These are phyloP conservation scores for Lasioglossum malachurum DNA, from an alignment of 2,888 invertebrate species.

Conservation along the genomic window DNA sequence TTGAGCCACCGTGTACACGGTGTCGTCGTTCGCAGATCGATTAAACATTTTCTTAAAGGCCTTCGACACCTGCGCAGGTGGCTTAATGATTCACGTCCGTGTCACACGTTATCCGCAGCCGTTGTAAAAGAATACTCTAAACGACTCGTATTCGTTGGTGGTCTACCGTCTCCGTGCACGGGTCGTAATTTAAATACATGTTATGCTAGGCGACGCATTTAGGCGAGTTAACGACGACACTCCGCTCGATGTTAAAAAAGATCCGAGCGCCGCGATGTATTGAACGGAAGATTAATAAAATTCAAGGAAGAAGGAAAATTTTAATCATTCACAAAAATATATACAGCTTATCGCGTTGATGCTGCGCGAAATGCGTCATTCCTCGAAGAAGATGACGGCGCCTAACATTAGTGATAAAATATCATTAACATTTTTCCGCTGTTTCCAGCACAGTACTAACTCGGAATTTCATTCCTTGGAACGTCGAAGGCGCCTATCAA, in stretches of 20 bases:
- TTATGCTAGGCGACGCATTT: conserved; percentile 16
- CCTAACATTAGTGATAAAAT: background rate
- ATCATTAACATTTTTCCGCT: background rate
- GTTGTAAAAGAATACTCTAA: conserved; percentile 26
- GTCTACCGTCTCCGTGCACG: conserved; percentile 18
- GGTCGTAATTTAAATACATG: conserved; percentile 30
- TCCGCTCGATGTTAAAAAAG: background rate
- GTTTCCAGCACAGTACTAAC: background rate
- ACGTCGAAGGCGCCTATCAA: background rate
- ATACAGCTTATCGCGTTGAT: background rate
- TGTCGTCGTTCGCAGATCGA: conserved; percentile 37
- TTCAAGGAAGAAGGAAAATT: background rate
- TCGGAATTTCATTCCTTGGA: background rate
- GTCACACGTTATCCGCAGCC: conserved; percentile 13
- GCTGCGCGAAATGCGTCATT: background rate
- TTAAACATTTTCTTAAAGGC: conserved; percentile 50
- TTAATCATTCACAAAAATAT: background rate
- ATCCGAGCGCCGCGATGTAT: background rate
- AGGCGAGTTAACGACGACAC: background rate
- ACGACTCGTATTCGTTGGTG: conserved; percentile 18
- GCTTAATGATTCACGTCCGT: conserved; percentile 36
- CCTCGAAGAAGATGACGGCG: background rate
- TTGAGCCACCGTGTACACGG: conserved; percentile 49
- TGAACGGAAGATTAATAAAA: background rate
- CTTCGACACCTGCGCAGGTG: conserved; percentile 39